Evolutionary conservation across 2,797 vertebrate species (phyloP).

Genomic region (Malacoraja senta): DNA sequence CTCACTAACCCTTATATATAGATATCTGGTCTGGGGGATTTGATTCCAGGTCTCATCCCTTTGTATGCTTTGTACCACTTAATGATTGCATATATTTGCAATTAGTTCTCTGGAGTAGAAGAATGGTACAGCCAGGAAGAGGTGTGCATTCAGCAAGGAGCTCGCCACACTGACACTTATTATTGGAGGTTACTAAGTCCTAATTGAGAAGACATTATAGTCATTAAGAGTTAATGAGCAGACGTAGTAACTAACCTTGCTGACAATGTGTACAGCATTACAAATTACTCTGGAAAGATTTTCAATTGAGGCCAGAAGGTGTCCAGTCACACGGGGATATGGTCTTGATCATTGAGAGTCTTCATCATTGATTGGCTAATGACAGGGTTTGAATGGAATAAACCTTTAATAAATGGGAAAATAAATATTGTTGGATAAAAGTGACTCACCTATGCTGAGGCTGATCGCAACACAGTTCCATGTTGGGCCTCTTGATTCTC

Average conservation of each 20-base stretch:
- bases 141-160: neutral
- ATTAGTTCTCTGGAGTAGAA: neutral
- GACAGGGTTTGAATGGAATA: neutral
- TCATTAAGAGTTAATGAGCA: neutral
- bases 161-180: no score
- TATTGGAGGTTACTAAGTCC: neutral
- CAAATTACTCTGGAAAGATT: neutral
- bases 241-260: neutral
- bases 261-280: neutral
- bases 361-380: neutral
- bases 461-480: conserved; percentile 55
- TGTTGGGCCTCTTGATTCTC: conserved; percentile 49
- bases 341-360: neutral
- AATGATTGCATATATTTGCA: neutral
- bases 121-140: neutral
- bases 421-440: conserved; percentile 25
- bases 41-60: no score
- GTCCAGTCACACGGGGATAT: neutral
- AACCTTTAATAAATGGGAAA: conserved; percentile 22
- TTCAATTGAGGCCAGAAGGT: neutral
- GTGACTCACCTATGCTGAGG: conserved; percentile 54
- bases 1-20: no score
- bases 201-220: neutral
- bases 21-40: no score
- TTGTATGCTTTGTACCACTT: neutral